These are phyloP conservation scores for Anthrax anthrax DNA, from an alignment of 2,888 invertebrate species.

Conservation along the genomic window DNA sequence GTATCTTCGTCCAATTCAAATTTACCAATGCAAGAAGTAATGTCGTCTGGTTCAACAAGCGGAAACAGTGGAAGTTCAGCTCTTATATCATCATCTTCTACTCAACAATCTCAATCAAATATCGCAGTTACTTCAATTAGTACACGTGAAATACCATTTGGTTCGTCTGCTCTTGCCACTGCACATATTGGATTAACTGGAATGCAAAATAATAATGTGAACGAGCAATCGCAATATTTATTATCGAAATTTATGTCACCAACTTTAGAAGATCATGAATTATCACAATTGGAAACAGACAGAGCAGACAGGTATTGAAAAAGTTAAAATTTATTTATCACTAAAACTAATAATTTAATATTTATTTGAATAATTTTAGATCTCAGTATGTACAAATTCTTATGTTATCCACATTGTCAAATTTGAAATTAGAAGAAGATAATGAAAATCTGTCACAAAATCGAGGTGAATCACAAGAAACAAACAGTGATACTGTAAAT, in stretches of 20 bases:
- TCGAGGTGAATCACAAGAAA: slow-evolving; percentile 20
- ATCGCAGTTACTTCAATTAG: slow-evolving; percentile 29
- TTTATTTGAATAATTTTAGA: slow-evolving; percentile 15
- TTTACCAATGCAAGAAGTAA: slow-evolving; percentile 36
- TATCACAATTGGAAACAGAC: slow-evolving; percentile 40
- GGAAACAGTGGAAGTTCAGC: slow-evolving; percentile 14
- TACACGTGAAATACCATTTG: slow-evolving; percentile 28
- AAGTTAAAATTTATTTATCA: not conserved
- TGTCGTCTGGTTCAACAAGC: slow-evolving; percentile 33
- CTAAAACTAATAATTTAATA: not conserved
- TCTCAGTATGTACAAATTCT: slow-evolving; percentile 55
- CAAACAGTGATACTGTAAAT: slow-evolving; percentile 34
- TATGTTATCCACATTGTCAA: slow-evolving; percentile 44
- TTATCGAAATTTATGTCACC: slow-evolving; percentile 40
- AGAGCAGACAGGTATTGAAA: slow-evolving; percentile 39
- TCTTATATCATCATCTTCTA: slow-evolving; percentile 23
- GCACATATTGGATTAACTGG: slow-evolving; percentile 18
- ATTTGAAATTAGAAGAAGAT: slow-evolving; percentile 18
- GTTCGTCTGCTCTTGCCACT: slow-evolving; percentile 18
- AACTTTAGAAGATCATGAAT: slow-evolving; percentile 38
- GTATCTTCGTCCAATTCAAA: slow-evolving; percentile 44
- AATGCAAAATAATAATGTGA: slow-evolving; percentile 15
- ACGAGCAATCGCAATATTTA: slow-evolving; percentile 28
- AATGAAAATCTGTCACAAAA: slow-evolving; percentile 17
- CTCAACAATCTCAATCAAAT: slow-evolving; percentile 30